Conservation (phyloP, 1,140 invertebrate species). For the Asobara japonica region DNA sequence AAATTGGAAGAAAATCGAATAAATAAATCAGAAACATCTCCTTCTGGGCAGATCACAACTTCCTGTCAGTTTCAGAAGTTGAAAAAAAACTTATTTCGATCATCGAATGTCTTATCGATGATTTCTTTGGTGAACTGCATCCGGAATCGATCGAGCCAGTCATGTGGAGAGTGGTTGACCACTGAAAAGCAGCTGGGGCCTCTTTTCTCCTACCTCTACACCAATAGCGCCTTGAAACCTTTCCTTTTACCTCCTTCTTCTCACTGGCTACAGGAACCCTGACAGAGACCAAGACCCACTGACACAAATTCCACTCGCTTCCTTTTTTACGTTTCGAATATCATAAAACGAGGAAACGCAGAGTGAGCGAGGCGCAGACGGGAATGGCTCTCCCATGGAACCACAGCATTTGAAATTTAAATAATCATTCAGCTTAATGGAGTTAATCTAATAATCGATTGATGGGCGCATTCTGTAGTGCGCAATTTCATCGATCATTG, state of each 20-base stretch:
- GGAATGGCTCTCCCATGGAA: conserved; percentile 40
- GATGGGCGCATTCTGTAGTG: too few species aligned
- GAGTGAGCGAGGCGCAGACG: conserved; percentile 54
- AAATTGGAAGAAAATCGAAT: too few species aligned
- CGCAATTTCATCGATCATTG: too few species aligned
- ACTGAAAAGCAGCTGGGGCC: conserved; percentile 6
- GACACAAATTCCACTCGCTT: conserved; percentile 61
- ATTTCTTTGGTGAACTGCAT: conserved; percentile 25
- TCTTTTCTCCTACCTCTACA: not conserved
- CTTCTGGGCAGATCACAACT: too few species aligned
- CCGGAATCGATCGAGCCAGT: conserved; percentile 29
- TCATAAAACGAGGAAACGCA: conserved; percentile 62
- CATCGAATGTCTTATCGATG: not conserved
- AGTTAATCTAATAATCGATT: too few species aligned
- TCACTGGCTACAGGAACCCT: conserved; percentile 42
- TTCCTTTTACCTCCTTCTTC: conserved; percentile 7
- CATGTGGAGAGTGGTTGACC: not conserved
- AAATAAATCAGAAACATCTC: too few species aligned
- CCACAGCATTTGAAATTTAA: conserved; percentile 29
- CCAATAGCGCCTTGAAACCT: not conserved
- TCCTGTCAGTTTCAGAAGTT: not conserved
- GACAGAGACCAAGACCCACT: conserved; percentile 61
- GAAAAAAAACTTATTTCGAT: not conserved
- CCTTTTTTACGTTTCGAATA: conserved; percentile 67
- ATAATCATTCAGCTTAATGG: not conserved